Percentiles rank a stretch among this genome's conserved stretches.
Conservation (phyloP, 2,113 vertebrate species). For the Cygnus atratus region DNA sequence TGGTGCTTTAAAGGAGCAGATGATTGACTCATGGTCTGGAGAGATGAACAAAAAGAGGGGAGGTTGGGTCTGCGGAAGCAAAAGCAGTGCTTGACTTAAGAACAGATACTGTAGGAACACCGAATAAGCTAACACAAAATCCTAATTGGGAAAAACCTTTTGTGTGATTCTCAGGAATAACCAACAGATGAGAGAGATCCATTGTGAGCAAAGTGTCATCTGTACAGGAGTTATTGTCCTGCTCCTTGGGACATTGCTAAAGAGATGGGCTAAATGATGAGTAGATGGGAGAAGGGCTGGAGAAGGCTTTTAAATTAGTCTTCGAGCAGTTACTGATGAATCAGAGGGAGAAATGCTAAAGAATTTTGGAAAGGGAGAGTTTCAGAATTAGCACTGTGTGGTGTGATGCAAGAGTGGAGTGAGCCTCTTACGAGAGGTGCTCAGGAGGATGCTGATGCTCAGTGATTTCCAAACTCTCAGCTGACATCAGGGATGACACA, state of each 20-base stretch:
- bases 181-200: not conserved
- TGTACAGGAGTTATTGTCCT: fast-evolving
- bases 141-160: not conserved
- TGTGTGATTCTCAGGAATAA: not conserved
- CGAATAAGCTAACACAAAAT: not conserved
- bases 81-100: not conserved
- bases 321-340: fast-evolving
- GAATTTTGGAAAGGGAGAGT: not conserved
- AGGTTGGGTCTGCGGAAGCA: not conserved
- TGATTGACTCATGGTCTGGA: fast-evolving
- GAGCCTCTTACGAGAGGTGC: not conserved
- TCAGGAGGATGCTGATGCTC: not conserved
- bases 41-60: not conserved
- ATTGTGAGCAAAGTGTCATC: fast-evolving
- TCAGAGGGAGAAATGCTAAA: not conserved
- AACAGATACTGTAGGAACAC: not conserved
- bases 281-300: not conserved
- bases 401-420: not conserved
- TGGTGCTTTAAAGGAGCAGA: not conserved
- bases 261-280: not conserved
- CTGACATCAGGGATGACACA: not conserved
- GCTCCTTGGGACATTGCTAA: not conserved
- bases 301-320: not conserved
- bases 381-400: not conserved
- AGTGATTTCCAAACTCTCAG: not conserved